Evolutionary conservation across 2,888 invertebrate species (phyloP).

Genomic region (Linhomoeus sp.): DNA sequence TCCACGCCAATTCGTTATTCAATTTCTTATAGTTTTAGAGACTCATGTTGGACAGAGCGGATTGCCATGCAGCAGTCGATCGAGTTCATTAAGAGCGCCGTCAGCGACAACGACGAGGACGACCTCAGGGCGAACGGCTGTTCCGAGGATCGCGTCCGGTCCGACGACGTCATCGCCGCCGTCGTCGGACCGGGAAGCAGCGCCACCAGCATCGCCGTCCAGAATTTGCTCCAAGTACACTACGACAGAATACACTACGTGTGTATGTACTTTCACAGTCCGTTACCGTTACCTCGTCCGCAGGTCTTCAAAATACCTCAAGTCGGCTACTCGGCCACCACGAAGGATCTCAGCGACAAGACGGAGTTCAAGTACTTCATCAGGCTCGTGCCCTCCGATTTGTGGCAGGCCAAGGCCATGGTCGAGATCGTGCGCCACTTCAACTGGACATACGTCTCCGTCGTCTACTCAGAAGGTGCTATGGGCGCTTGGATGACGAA

Average conservation of each 20-base stretch:
- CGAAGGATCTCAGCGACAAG: conserved; percentile 52
- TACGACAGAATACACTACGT: too few species aligned
- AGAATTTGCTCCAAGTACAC: conserved; percentile 48
- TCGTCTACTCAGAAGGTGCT: conserved; percentile 53
- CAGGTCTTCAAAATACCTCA: conserved; percentile 42
- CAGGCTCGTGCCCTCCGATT: conserved; percentile 55
- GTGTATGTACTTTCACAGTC: too few species aligned
- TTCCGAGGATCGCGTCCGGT: neutral
- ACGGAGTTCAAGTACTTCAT: conserved; percentile 53
- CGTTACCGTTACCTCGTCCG: too few species aligned
- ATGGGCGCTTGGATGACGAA: conserved; percentile 1
- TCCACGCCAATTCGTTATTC: too few species aligned
- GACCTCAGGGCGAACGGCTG: neutral
- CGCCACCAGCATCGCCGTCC: conserved; percentile 45
- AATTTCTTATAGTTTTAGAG: conserved; percentile 23
- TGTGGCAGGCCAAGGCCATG: conserved; percentile 52
- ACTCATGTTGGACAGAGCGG: conserved; percentile 61
- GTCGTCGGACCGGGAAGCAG: conserved; percentile 55
- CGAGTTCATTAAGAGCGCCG: conserved; percentile 17
- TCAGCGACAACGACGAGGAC: neutral
- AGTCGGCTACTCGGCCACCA: conserved; percentile 56
- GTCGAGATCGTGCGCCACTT: conserved; percentile 45
- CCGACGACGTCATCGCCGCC: conserved; percentile 36
- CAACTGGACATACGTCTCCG: conserved; percentile 59
- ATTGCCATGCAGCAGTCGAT: conserved; percentile 56